phyloP scores from a whole-genome alignment of 2,888 invertebrate species.

The Platerodrilus igneus region DNA sequence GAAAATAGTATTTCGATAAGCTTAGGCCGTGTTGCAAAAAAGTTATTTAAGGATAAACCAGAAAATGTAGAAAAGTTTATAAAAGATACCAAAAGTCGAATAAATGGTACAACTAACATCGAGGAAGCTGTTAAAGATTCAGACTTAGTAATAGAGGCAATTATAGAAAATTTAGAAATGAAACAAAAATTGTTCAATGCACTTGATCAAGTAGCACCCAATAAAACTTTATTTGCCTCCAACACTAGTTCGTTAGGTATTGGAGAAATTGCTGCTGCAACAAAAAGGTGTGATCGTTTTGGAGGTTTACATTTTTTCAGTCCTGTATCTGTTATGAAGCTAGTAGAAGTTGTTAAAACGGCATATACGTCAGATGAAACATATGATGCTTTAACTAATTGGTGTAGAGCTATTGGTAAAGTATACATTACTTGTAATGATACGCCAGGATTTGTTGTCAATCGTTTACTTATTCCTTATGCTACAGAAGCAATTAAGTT shows the following conservation, averaged over 20 bases:
- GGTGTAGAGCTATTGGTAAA: conserved; percentile 80
- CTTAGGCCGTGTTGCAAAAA: conserved; percentile 73
- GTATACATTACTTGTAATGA: conserved; percentile 84
- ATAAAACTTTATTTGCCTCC: conserved; percentile 75
- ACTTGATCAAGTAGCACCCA: conserved; percentile 68
- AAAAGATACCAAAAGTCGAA: conserved; percentile 54
- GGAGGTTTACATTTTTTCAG: conserved; percentile 91
- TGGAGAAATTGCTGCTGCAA: conserved; percentile 69
- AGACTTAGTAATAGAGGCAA: conserved; percentile 80
- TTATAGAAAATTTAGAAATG: conserved; percentile 73
- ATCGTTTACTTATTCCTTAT: conserved; percentile 79
- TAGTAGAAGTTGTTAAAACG: conserved; percentile 76
- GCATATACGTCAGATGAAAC: conserved; percentile 73
- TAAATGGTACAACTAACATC: conserved; percentile 60
- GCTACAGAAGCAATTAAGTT: conserved; percentile 74
- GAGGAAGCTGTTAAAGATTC: conserved; percentile 58
- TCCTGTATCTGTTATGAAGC: conserved; percentile 85
- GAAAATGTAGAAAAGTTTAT: conserved; percentile 64
- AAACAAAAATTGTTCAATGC: conserved; percentile 66
- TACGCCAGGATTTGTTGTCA: conserved; percentile 89
- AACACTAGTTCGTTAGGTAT: conserved; percentile 87
- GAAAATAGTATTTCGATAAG: conserved; percentile 64
- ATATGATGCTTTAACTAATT: conserved; percentile 65
- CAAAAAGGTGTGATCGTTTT: conserved; percentile 69
- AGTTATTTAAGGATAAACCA: conserved; percentile 63